Evolutionary conservation across 2,113 vertebrate genomes (phyloP), one percentile per base, ranked within the genome.

Genomic region (Oryzias melastigma): DNA sequence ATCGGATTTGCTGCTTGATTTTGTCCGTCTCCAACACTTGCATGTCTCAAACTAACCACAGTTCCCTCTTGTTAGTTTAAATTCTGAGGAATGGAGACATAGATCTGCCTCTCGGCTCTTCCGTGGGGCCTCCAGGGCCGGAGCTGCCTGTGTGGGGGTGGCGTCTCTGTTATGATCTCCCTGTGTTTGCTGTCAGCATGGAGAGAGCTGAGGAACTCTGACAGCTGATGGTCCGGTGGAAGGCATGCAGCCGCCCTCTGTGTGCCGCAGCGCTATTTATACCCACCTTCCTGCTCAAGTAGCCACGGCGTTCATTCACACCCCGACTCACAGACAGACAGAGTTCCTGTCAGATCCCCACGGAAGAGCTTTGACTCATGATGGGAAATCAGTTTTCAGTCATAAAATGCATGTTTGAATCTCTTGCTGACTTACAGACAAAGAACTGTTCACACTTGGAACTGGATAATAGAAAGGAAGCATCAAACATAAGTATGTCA

Each of bases 161-260:
- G 66, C 48, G 53, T 62, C 22, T 66, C 67, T 87, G 82, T 85
- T 76, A 72, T 76, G 76, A 61, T 77, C 65, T 56, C n/a, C 24
- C 18, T 50, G 78, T 64, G 45, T 62, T 68, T 0, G 20, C 68
- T 80, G 88, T 84, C 81, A 79, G 77, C 78, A 78, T 85, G 82
- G 60, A 52, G 64, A 62, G 57, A 22, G 15, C 59, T 55, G 72
- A 75, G 71, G 19, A 68, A 85, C 73, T 70, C 13, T 41, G 85
- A 91, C 90, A 90, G 89, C 90, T 91, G 86, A 63, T 40, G 24
- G 50, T 41, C 40, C 65, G 35, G 75, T 81, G 76, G 76, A 79
- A 84, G 50, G 78, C 75, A 84, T 72, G 81, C 60, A 17, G 65
- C 73, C 4, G 43, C 62, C 53, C 35, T 12, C 35, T 10, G 35